These are phyloP conservation scores for Poliocrania exsul DNA, from an alignment of 2,797 vertebrate species.

Conservation along the genomic window DNA sequence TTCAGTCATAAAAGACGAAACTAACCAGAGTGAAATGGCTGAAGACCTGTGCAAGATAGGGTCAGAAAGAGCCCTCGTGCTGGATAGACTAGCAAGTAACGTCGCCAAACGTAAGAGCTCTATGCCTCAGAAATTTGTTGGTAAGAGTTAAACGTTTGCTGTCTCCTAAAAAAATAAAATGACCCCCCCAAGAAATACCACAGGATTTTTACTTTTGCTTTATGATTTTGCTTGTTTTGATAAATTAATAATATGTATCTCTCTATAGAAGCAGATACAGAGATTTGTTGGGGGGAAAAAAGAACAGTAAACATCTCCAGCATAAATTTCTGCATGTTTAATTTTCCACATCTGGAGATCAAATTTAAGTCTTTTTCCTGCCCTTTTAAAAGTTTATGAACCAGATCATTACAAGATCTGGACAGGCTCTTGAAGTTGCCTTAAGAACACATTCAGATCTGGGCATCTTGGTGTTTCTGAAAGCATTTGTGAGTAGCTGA, in stretches of 20 bases:
- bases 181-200: not conserved
- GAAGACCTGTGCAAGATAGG: slow-evolving; percentile 97
- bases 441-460: not conserved
- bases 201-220: slow-evolving; percentile 1
- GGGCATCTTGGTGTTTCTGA: not conserved
- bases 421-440: not conserved
- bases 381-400: not conserved
- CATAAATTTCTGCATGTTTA: not conserved
- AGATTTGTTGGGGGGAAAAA: not conserved
- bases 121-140: slow-evolving; percentile 99
- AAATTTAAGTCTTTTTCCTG: not conserved
- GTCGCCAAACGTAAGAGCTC: slow-evolving; percentile 99
- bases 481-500: not conserved
- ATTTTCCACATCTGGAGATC: not conserved
- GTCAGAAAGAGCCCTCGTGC: slow-evolving; percentile 96
- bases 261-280: not conserved
- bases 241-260: not conserved
- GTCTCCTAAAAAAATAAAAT: slow-evolving; percentile 76
- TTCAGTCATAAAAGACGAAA: slow-evolving; percentile 98
- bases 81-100: slow-evolving; percentile 99
- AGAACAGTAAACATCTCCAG: not conserved
- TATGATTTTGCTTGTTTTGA: not conserved
- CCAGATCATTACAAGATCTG: not conserved
- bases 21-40: slow-evolving; percentile 95
- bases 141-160: slow-evolving; percentile 95